Evolutionary conservation across 2,113 vertebrate species (phyloP).

Genomic region (Glaucomys volans): DNA sequence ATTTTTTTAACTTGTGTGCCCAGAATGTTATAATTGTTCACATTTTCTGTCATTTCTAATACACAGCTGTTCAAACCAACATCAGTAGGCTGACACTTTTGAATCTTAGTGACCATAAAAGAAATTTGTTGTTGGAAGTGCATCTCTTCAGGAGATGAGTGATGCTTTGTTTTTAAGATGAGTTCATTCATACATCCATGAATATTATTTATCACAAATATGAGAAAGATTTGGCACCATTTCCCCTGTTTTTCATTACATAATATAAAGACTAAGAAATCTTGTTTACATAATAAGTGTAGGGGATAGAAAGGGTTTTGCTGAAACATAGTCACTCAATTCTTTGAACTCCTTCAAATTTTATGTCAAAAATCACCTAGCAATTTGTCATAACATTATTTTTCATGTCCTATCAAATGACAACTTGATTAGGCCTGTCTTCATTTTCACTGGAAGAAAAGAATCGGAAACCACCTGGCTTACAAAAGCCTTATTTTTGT

Average conservation of each 20-base stretch:
- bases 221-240: background rate
- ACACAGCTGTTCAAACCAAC: slow-evolving; percentile 40
- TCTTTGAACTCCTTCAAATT: slow-evolving; percentile 47
- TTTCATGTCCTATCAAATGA: slow-evolving; percentile 51
- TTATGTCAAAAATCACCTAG: slow-evolving; percentile 49
- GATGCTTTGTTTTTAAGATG: slow-evolving; percentile 20
- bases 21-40: slow-evolving; percentile 10
- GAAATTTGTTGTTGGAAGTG: background rate
- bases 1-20: background rate
- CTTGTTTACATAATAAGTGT: background rate
- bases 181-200: background rate
- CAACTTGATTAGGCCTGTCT: slow-evolving; percentile 58
- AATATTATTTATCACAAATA: slow-evolving; percentile 18
- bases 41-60: slow-evolving; percentile 6
- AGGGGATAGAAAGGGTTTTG: slow-evolving; percentile 42
- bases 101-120: slow-evolving; percentile 41
- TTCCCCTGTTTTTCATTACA: slow-evolving; percentile 40
- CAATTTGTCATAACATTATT: slow-evolving; percentile 52
- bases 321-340: slow-evolving; percentile 45
- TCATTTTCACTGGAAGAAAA: slow-evolving; percentile 59
- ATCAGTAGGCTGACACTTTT: background rate
- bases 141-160: slow-evolving; percentile 49
- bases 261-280: slow-evolving; percentile 21
- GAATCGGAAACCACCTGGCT: slow-evolving; percentile 55
- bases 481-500: slow-evolving; percentile 20